A percentile compares a stretch with the other conserved stretches of the same genome.
Conservation (phyloP, 2,888 invertebrate genomes). For the Mythimna albipuncta region DNA sequence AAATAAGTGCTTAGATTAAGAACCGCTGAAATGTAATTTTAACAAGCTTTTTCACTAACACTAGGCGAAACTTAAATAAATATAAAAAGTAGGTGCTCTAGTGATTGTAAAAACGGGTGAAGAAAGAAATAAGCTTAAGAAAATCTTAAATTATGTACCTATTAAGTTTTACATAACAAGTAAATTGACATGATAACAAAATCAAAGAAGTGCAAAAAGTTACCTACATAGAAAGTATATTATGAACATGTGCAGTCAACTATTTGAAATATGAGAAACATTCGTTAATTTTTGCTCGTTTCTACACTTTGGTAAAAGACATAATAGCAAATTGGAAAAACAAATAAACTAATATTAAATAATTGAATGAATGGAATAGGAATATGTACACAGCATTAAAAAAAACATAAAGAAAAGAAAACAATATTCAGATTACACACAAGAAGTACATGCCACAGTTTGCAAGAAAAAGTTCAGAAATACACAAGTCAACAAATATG, state of each 20-base stretch:
- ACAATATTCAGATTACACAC: background rate
- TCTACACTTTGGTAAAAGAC: too few species aligned
- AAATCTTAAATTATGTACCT: too few species aligned
- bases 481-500: background rate
- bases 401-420: background rate
- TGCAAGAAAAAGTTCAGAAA: background rate
- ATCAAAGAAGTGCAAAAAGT: conserved; percentile 8
- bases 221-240: background rate
- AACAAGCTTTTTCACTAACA: too few species aligned
- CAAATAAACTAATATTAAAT: too few species aligned
- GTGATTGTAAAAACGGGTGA: too few species aligned
- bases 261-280: background rate
- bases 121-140: too few species aligned
- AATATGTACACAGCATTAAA: background rate
- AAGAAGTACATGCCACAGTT: background rate
- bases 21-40: conserved; percentile 23
- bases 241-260: conserved; percentile 6
- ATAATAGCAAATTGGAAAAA: too few species aligned
- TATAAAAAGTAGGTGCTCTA: too few species aligned
- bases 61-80: background rate
- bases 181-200: conserved; percentile 37
- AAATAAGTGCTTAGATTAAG: conserved; percentile 47
- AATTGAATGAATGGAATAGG: too few species aligned
- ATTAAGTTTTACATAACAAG: background rate
- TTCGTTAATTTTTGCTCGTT: too few species aligned